Percentiles rank a stretch among this genome's conserved stretches.
Evolutionary conservation across 2,797 vertebrate species (phyloP).

Genomic region (Fratercula arctica): DNA sequence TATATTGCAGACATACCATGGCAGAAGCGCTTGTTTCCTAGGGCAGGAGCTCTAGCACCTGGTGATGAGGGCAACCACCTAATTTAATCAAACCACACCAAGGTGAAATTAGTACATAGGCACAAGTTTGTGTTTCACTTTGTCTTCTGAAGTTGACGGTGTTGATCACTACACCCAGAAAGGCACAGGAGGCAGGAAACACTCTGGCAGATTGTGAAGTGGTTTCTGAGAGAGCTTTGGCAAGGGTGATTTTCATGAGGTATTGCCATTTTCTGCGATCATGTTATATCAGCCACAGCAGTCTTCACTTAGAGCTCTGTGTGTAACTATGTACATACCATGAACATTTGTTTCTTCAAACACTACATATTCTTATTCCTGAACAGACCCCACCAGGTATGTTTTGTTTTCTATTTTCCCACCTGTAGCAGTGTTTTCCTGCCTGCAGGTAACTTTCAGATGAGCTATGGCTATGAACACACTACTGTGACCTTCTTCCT

Average conservation of each 20-base stretch:
- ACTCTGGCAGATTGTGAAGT: not conserved
- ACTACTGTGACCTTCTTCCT: not conserved
- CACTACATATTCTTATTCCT: not conserved
- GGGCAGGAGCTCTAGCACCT: not conserved
- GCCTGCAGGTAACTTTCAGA: not conserved
- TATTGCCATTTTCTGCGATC: not conserved
- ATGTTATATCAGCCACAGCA: not conserved
- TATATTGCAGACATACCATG: not conserved
- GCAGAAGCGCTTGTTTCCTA: not conserved
- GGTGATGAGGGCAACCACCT: not conserved
- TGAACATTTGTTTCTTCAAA: not conserved
- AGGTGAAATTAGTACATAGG: not conserved
- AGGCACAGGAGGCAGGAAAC: not conserved
- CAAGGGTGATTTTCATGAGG: not conserved
- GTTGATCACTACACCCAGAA: not conserved
- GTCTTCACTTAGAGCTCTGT: not conserved
- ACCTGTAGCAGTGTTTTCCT: not conserved
- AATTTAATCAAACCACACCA: not conserved
- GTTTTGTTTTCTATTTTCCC: not conserved
- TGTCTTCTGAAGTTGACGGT: not conserved
- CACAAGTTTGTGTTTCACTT: accelerated
- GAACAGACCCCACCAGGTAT: not conserved
- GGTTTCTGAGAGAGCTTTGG: not conserved
- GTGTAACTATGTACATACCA: not conserved
- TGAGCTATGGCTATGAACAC: not conserved